Percentiles rank a stretch among this genome's conserved stretches.
phyloP scores from a whole-genome alignment of 2,888 invertebrate species.

The Lamellibrachia satsuma region DNA sequence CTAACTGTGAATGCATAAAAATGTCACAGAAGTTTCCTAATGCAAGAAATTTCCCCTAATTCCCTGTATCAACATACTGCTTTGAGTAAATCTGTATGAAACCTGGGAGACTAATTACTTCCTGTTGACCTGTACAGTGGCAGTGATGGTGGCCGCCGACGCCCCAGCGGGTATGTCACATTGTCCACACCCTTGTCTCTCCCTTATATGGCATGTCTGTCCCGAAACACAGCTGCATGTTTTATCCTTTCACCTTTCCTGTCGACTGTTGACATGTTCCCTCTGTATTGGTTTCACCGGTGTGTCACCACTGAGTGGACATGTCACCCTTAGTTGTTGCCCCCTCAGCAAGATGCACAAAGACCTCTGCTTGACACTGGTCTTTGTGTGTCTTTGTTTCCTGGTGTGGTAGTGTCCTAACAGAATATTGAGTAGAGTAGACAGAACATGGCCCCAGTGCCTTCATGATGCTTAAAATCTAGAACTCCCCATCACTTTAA shows the following conservation, averaged over 20 bases:
- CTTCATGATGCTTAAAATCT: neutral
- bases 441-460: neutral
- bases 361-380: neutral
- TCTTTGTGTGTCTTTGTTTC: neutral
- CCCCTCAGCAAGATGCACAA: neutral
- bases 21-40: no score
- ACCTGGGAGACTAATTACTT: neutral
- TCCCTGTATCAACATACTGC: no score
- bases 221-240: conserved; percentile 6
- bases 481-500: no score
- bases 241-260: neutral
- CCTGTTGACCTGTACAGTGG: conserved; percentile 17
- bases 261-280: neutral
- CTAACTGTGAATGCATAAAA: neutral
- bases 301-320: neutral
- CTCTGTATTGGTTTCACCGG: neutral
- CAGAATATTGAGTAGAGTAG: neutral
- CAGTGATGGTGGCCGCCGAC: neutral
- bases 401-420: neutral
- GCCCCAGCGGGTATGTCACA: conserved; percentile 29
- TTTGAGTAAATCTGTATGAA: neutral
- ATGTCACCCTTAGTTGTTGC: neutral
- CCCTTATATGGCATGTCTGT: neutral
- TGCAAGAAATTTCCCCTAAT: no score
- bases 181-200: neutral